These are phyloP conservation scores for Tetrao urogallus DNA, from an alignment of 2,113 vertebrate genomes.

Conservation along the genomic window DNA sequence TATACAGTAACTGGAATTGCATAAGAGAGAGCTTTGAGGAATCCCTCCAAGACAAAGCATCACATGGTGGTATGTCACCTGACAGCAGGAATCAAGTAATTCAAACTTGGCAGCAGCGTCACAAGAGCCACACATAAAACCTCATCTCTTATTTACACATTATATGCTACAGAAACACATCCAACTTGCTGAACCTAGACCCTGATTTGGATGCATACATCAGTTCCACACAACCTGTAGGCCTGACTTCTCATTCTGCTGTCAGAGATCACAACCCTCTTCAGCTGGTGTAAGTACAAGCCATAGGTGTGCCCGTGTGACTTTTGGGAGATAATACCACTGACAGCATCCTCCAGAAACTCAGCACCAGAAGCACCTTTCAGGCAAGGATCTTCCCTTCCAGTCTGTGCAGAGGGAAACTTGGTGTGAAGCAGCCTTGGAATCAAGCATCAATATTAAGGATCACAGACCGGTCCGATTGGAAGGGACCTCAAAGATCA, in stretches of 20 bases:
- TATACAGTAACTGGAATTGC: neutral
- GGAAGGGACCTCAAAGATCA: no score
- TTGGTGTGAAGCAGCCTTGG: no score
- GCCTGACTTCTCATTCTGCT: neutral
- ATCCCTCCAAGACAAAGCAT: neutral
- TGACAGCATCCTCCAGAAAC: rapidly evolving
- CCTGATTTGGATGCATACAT: no score
- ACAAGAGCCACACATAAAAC: neutral
- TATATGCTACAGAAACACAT: neutral
- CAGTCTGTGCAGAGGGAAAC: neutral
- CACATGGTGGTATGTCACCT: neutral
- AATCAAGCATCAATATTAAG: neutral
- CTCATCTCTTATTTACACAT: neutral
- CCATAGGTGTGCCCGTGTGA: rapidly evolving
- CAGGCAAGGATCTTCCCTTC: neutral
- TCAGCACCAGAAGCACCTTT: neutral
- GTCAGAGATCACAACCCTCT: neutral
- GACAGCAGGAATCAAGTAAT: neutral
- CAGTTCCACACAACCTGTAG: neutral
- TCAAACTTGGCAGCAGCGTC: conserved; percentile 10
- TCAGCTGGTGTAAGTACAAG: neutral
- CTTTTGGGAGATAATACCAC: neutral
- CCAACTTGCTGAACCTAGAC: neutral
- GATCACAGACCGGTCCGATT: no score
- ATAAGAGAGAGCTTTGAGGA: neutral